Base-by-base conservation (phyloP, 1,140 invertebrate genomes). In the Drosophila athabasca region DNA sequence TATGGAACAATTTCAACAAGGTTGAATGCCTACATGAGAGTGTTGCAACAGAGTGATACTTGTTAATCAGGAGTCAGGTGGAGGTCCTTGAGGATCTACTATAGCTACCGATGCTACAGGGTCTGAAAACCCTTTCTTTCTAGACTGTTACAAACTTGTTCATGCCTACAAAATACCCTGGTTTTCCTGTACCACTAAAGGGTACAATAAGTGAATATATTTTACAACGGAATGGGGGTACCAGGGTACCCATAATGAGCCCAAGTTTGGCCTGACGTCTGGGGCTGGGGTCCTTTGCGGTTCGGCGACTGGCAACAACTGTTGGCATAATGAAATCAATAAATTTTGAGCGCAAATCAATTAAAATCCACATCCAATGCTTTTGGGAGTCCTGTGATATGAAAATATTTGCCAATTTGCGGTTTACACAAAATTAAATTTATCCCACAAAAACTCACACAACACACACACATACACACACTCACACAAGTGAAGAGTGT, bases 391-490 rank as follows among this genome's bases (percentile, higher is more conserved):
- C 53, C 55, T 48, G 31, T 39, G 11, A 79, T 88, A 87, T 68
- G 66, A 88, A 88, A 88, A 88, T 88, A 88, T 88, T 88, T 88
- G 83, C 77, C 83, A 83, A 88, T 88, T 88, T 88, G 83, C 49
- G 83, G 83, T 74, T 76, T 88, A 69, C 55, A 73, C 62, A 76
- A 88, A 88, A 88, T 88, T 88, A 83, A 88, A 83, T 88, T 88
- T 88, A 61, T 52, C 60, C 55, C 57, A 71, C 51, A 78, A 50
- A 50, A n/a, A 50, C 45, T 29, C 45, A 24, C 41, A 52, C 46
- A 44, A 50, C 54, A 67, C 62, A 55, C 55, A 68, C 51, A 75
- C 54, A 48, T 13, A 46, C 39, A 41, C 44, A 31, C 41, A 46
- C 46, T 22, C 13, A 52, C 46, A 44, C 13, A 44, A 8, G 26